Percentiles rank a stretch among this genome's conserved stretches.
phyloP scores from a whole-genome alignment of 2,113 vertebrate genomes.

The Morone chrysops region DNA sequence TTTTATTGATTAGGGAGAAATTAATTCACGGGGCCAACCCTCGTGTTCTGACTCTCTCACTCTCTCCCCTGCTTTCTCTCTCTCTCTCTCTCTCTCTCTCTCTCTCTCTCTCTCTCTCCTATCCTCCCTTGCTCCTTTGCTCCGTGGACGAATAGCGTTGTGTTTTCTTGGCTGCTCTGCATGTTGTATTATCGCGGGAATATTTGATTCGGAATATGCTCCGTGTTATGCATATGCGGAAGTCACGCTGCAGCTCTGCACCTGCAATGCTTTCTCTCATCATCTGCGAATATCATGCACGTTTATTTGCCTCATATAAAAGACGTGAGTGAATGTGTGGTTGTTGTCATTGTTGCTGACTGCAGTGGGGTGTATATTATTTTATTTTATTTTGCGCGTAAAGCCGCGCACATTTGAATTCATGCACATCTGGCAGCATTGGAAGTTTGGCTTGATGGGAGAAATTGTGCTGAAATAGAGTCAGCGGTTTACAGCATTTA shows the following conservation, averaged over 20 bases:
- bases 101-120: slow-evolving; percentile 29
- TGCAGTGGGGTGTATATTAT: neutral
- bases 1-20: slow-evolving; percentile 85
- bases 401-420: slow-evolving; percentile 34
- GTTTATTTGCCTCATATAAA: neutral
- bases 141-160: slow-evolving; percentile 77
- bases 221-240: slow-evolving; percentile 61
- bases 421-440: slow-evolving; percentile 13
- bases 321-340: neutral
- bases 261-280: neutral
- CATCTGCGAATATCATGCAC: neutral
- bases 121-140: slow-evolving; percentile 65
- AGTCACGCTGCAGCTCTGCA: slow-evolving; percentile 24
- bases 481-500: slow-evolving; percentile 3
- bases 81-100: slow-evolving; percentile 27
- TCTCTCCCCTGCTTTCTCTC: slow-evolving; percentile 31
- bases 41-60: slow-evolving; percentile 62
- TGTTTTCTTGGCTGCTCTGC: slow-evolving; percentile 81
- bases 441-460: neutral
- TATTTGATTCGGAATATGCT: slow-evolving; percentile 80
- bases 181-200: slow-evolving; percentile 84
- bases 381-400: slow-evolving; percentile 9
- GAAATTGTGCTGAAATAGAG: slow-evolving; percentile 1
- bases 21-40: slow-evolving; percentile 82
- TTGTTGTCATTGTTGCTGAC: neutral